phyloP scores from a whole-genome alignment of 2,888 invertebrate genomes.

The Tortrix viridana region DNA sequence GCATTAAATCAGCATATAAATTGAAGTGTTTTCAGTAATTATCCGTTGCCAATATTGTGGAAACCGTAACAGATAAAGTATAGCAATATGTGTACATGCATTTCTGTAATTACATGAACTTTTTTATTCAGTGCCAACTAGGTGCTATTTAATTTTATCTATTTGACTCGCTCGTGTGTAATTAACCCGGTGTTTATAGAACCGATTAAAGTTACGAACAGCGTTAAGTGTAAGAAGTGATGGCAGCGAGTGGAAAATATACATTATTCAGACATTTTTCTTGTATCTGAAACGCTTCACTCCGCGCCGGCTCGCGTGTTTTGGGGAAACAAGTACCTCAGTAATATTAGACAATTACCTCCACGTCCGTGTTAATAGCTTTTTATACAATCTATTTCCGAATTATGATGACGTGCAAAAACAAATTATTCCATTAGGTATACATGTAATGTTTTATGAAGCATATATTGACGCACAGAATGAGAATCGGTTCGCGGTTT shows the following conservation, averaged over 20 bases:
- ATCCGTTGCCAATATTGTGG: neutral
- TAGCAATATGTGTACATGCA: neutral
- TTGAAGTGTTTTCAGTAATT: neutral
- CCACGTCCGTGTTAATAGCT: conserved; percentile 47
- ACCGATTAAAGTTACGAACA: conserved; percentile 46
- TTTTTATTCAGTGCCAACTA: neutral
- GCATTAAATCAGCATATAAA: neutral
- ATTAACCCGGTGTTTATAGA: conserved; percentile 27
- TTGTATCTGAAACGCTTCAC: conserved; percentile 62
- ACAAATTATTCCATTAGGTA: conserved; percentile 18
- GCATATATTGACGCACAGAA: conserved; percentile 24
- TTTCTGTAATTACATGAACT: neutral
- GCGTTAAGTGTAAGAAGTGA: conserved; percentile 59
- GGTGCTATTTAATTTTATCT: neutral
- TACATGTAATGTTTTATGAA: conserved; percentile 13
- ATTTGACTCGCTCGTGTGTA: conserved; percentile 13
- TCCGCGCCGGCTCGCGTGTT: conserved; percentile 63
- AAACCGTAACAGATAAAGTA: neutral
- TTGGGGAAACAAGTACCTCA: conserved; percentile 51
- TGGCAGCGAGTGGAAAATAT: conserved; percentile 59
- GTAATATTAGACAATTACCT: conserved; percentile 49
- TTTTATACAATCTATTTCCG: conserved; percentile 37
- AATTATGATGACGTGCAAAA: conserved; percentile 39
- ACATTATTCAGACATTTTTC: conserved; percentile 73
- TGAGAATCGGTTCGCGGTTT: conserved; percentile 23